phyloP scores from a whole-genome alignment of 1,140 invertebrate genomes.

The Neodiprion lecontei region DNA sequence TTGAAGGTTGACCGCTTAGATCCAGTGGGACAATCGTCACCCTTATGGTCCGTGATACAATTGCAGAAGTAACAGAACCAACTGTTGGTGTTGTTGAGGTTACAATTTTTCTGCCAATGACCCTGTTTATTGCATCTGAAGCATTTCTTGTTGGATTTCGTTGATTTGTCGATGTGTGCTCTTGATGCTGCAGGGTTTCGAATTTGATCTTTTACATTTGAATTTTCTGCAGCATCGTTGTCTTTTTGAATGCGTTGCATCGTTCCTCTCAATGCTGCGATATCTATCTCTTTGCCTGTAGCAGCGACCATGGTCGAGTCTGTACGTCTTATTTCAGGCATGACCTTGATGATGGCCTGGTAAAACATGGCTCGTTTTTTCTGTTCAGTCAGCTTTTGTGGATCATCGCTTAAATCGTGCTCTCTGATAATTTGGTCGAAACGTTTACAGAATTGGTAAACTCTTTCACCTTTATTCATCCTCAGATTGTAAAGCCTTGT shows the following conservation, averaged over 20 bases:
- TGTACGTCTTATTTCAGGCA: slow-evolving; percentile 23
- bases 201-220: slow-evolving; percentile 13
- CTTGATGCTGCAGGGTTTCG: slow-evolving; percentile 20
- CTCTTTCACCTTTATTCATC: slow-evolving; percentile 31
- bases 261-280: slow-evolving; percentile 20
- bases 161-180: slow-evolving; percentile 7
- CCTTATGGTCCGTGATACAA: slow-evolving; percentile 26
- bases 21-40: slow-evolving; percentile 22
- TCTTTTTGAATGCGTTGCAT: slow-evolving; percentile 23
- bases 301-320: slow-evolving; percentile 20
- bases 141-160: slow-evolving; percentile 19
- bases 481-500: slow-evolving; percentile 31
- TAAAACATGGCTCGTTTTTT: slow-evolving; percentile 26
- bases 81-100: slow-evolving; percentile 15
- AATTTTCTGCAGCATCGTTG: slow-evolving; percentile 20
- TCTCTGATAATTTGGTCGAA: slow-evolving; percentile 36
- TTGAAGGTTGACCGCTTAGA: slow-evolving; percentile 13
- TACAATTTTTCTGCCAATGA: slow-evolving; percentile 27
- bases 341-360: slow-evolving; percentile 19
- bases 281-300: slow-evolving; percentile 21
- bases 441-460: slow-evolving; percentile 32
- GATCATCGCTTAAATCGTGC: slow-evolving; percentile 26
- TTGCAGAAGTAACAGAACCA: slow-evolving; percentile 33
- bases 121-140: slow-evolving; percentile 29
- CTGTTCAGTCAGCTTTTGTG: slow-evolving; percentile 27